These are phyloP conservation scores for Neostethus bicornis DNA, from an alignment of 2,797 vertebrate species.

Conservation along the genomic window DNA sequence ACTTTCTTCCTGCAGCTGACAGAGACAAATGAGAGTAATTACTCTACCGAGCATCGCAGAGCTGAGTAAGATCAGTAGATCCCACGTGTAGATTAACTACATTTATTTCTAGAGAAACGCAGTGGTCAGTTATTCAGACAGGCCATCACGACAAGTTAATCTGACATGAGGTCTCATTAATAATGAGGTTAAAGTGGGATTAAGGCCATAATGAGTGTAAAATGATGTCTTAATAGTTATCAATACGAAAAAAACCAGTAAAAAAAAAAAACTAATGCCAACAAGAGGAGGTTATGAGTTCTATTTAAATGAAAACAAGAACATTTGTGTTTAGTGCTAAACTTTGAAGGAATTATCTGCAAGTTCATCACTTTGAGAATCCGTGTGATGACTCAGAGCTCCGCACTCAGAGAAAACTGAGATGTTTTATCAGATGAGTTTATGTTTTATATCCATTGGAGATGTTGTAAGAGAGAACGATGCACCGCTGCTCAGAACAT, in stretches of 20 bases:
- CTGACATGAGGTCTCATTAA: neutral
- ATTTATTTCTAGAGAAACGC: slow-evolving; percentile 60
- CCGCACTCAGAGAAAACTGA: neutral
- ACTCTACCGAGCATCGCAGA: slow-evolving; percentile 53
- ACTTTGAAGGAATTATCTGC: too few relatives aligned
- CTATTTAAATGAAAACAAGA: too few relatives aligned
- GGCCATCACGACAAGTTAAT: slow-evolving; percentile 9
- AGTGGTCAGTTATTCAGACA: slow-evolving; percentile 24
- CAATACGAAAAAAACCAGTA: neutral
- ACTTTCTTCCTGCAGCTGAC: slow-evolving; percentile 27
- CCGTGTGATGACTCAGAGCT: too few relatives aligned
- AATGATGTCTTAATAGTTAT: too few relatives aligned
- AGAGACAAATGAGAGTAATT: slow-evolving; percentile 76
- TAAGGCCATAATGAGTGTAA: neutral
- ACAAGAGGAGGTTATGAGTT: too few relatives aligned
- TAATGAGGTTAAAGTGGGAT: neutral
- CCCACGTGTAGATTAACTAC: slow-evolving; percentile 67
- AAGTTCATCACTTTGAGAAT: neutral
- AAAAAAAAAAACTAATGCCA: too few relatives aligned
- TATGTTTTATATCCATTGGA: too few relatives aligned
- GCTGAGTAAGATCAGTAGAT: slow-evolving; percentile 52
- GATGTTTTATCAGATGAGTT: too few relatives aligned
- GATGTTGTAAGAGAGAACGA: too few relatives aligned
- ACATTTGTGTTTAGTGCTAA: too few relatives aligned
- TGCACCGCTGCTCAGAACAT: too few relatives aligned